These are phyloP conservation scores for Parasteatoda lunata DNA, from an alignment of 2,888 invertebrate species.

Conservation along the genomic window DNA sequence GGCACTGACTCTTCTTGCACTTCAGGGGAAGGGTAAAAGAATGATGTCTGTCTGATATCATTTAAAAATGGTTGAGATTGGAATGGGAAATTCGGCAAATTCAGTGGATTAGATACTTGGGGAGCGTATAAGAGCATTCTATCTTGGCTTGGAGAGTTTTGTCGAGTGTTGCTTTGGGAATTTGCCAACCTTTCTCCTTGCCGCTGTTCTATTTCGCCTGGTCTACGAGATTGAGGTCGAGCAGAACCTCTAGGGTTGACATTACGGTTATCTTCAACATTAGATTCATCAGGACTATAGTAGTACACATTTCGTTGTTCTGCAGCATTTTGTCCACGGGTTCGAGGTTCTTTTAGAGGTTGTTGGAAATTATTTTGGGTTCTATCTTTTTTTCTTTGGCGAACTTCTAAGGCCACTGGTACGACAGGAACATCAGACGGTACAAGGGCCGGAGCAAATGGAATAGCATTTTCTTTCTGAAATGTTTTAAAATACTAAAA, in stretches of 20 bases:
- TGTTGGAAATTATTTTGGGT: background rate
- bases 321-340: constrained; percentile 12
- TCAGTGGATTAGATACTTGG: background rate
- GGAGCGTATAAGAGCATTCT: constrained; percentile 6
- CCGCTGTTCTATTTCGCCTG: background rate
- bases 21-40: constrained; percentile 20
- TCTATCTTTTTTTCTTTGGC: constrained; percentile 32
- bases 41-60: constrained; percentile 12
- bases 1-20: background rate
- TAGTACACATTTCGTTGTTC: constrained; percentile 51
- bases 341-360: background rate
- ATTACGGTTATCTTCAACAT: background rate
- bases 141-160: background rate
- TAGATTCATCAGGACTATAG: constrained; percentile 30
- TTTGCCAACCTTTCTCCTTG: background rate
- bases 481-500: too few species aligned
- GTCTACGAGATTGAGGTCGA: background rate
- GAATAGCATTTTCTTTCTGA: background rate
- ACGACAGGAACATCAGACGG: constrained; percentile 28
- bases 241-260: background rate
- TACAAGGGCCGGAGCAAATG: constrained; percentile 32
- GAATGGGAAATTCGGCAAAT: constrained; percentile 48
- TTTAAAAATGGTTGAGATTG: constrained; percentile 25
- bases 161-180: background rate
- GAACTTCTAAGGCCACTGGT: constrained; percentile 46